Evolutionary conservation across 2,888 invertebrate species (phyloP).

Genomic region (Lasioglossum morio): DNA sequence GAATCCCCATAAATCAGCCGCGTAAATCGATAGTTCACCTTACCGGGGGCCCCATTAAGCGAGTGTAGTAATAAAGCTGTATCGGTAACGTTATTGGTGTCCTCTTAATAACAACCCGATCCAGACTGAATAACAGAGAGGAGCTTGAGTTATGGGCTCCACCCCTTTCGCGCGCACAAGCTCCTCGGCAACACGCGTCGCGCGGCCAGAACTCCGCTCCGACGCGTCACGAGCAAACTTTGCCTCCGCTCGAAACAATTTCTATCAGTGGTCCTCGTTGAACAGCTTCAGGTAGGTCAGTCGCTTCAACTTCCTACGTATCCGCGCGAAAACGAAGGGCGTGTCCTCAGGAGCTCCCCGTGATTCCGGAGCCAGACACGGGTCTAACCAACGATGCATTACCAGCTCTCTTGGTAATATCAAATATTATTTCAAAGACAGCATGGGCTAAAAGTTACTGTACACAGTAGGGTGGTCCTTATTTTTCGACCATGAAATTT

Average conservation of each 20-base stretch:
- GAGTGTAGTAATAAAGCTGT: constrained; percentile 81
- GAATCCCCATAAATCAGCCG: constrained; percentile 77
- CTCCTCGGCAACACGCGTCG: constrained; percentile 37
- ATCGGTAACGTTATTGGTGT: constrained; percentile 82
- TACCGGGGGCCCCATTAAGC: constrained; percentile 77
- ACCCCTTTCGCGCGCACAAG: constrained; percentile 64
- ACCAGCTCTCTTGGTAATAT: background rate
- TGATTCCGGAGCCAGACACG: constrained; percentile 5
- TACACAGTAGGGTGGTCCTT: too few relatives aligned
- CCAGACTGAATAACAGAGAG: constrained; percentile 77
- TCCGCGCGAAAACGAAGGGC: constrained; percentile 14
- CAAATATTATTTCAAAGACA: background rate
- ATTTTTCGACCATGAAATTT: too few relatives aligned
- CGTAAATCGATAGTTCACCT: constrained; percentile 79
- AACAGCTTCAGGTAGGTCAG: constrained; percentile 24
- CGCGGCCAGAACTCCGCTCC: constrained; percentile 34
- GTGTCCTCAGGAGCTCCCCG: background rate
- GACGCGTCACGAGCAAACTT: constrained; percentile 38
- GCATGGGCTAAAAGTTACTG: background rate
- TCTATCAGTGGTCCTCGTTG: constrained; percentile 9
- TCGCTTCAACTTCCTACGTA: constrained; percentile 25
- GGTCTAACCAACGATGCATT: background rate
- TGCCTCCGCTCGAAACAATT: constrained; percentile 26
- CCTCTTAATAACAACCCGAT: constrained; percentile 81
- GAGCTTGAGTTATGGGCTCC: constrained; percentile 77